Conservation (phyloP, 2,888 invertebrate genomes). For the Drosophila suboccidentalis region DNA sequence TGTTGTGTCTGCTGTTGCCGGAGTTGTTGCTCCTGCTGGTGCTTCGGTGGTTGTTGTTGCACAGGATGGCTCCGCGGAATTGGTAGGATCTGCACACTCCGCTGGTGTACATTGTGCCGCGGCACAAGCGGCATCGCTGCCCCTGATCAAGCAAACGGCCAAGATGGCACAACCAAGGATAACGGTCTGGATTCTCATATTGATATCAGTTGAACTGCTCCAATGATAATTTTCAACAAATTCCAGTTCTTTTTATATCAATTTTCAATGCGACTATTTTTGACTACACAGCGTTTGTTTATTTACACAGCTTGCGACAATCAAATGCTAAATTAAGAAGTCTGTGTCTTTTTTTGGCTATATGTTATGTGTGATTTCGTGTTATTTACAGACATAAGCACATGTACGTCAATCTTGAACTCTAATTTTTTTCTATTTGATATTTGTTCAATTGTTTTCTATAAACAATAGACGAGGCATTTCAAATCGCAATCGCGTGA, state of each 20-base stretch:
- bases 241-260: conserved; percentile 4
- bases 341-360: background rate
- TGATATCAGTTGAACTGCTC: conserved; percentile 15
- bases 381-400: background rate
- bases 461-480: background rate
- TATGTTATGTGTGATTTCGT: background rate
- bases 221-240: conserved; percentile 10
- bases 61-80: conserved; percentile 13
- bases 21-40: background rate
- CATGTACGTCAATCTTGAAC: background rate
- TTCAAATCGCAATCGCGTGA: background rate
- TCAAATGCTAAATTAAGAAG: background rate
- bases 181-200: conserved; percentile 20
- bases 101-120: background rate
- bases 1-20: background rate
- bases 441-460: background rate
- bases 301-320: conserved; percentile 1
- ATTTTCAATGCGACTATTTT: background rate
- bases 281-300: background rate
- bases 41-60: background rate
- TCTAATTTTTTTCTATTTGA: background rate
- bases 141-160: conserved; percentile 5
- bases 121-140: conserved; percentile 11
- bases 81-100: background rate
- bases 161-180: conserved; percentile 8